Base-by-base conservation (phyloP, 2,888 invertebrate species). In the Brachyptera risi region DNA sequence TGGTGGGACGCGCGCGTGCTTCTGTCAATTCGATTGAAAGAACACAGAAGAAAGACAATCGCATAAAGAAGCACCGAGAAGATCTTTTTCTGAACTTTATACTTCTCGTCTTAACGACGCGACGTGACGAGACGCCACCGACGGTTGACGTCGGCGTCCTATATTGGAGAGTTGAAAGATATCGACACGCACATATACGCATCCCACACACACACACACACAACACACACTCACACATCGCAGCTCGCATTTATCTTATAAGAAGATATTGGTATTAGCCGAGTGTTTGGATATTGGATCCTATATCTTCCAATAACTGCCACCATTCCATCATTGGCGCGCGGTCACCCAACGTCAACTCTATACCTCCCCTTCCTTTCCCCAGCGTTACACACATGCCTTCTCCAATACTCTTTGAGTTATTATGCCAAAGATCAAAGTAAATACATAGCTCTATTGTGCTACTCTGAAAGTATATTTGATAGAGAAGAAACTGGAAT, bases 221-320 rank as follows among this genome's bases (percentile, higher is more conserved):
- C n/a, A n/a, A n/a, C n/a, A n/a, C n/a, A n/a, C 35, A 11, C 11
- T 3, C 40, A 38, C 40, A 35, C n/a, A 15, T 19, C 21, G n/a
- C 4, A 19, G 7, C 44, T 11, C 5, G 44, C 44, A 17, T 44
- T 21, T 44, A 21, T 44, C 44, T 44, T 21, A 19, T n/a, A 5
- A 40, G 40, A 15, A 40, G 44, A 44, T 44, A 44, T 44, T 21
- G 44, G 44, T 21, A 44, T 19, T 17, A 19, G 21, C 15, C 19
- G 17, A 44, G 44, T 44, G 44, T 44, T 44, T 44, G 19, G 44
- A 44, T 44, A 44, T 44, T 44, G 44, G 19, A 44, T 44, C 21
- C 44, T 44, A 11, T 38, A 15, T 38, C 40, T 15, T 38, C 40
- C 40, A 38, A 38, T 38, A 38, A 38, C 15, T n/a, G 13, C 13